Base-by-base conservation (phyloP, 2,113 vertebrate genomes). In the Brachypteracias leptosomus region DNA sequence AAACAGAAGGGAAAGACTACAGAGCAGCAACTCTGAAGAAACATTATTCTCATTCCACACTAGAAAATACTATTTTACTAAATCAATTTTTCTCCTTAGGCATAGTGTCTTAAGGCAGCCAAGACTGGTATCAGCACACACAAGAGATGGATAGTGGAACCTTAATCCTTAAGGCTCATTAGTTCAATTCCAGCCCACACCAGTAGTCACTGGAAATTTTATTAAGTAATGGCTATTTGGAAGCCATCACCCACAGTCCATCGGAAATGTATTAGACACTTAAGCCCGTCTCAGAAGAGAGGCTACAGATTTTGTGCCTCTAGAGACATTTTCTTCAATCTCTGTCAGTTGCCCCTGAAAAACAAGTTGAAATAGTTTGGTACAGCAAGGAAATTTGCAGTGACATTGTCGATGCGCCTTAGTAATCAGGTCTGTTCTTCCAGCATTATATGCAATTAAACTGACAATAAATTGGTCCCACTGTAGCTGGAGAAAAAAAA, bases 381-480 rank as follows among this genome's bases (percentile, higher is more conserved):
- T 44, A 5, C 2, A 10, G 67, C 75, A 29, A 0, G 0, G 71
- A 76, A 85, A 83, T 76, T 33, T 35, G n/a, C 31, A 51, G 49
- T 26, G 28, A 78, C 33, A 33, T 14, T 33, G 31, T 51, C 57
- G 17, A 4, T 11, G 35, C 22, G 24, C 65, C n/a, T 81, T 17
- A n/a, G 66, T 11, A 76, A 76, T 36, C 81, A 68, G 28, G 20
- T 36, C 58, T 7, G 42, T 79, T 73, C 71, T 70, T 78, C 31
- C 54, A 70, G 63, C 46, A n/a, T 25, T 36, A 72, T 7, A 20
- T 5, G 28, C 3, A 78, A 63, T 35, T 72, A 88, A 76, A 70
- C 13, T 21, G 9, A 74, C 73, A 88, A 80, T 11, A 79, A 92
- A 86, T 25, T 14, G 8, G 13, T 55, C 44, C 49, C 35, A 18